Conservation (phyloP, 2,888 invertebrate genomes). For the Sarcophaga variegata region DNA sequence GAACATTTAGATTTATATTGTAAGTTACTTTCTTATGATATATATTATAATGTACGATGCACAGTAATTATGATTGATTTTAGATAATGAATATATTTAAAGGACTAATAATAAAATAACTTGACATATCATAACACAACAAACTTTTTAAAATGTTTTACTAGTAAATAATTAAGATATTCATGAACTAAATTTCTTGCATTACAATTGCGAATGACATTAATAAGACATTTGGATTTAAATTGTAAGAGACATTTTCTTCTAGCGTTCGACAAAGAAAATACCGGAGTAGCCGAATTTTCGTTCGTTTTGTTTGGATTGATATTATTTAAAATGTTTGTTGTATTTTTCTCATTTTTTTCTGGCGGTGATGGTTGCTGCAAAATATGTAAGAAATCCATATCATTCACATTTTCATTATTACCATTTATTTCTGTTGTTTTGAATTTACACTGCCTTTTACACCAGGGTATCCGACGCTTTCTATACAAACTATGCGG, state of each 20-base stretch:
- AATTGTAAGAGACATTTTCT: constrained; percentile 42
- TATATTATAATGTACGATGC: neutral
- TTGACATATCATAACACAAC: constrained; percentile 65
- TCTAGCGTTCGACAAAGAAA: constrained; percentile 20
- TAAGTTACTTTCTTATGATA: neutral
- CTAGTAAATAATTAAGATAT: constrained; percentile 70
- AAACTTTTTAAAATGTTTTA: constrained; percentile 71
- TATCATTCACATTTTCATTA: neutral
- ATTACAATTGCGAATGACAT: constrained; percentile 50
- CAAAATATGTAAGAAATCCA: neutral
- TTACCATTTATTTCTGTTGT: neutral
- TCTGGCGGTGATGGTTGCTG: neutral
- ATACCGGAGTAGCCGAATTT: neutral
- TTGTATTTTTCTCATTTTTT: neutral
- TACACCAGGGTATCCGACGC: constrained; percentile 40
- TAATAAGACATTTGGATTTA: constrained; percentile 43
- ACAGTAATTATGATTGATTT: neutral
- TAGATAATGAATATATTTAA: neutral
- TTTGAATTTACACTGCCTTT: constrained; percentile 12
- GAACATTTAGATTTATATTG: no score
- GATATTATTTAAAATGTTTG: neutral
- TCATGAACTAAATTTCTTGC: constrained; percentile 71
- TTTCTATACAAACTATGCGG: constrained; percentile 42
- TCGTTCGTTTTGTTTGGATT: neutral
- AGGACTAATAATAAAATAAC: neutral